phyloP scores from a whole-genome alignment of 2,113 vertebrate species.

The Camelus bactrianus region DNA sequence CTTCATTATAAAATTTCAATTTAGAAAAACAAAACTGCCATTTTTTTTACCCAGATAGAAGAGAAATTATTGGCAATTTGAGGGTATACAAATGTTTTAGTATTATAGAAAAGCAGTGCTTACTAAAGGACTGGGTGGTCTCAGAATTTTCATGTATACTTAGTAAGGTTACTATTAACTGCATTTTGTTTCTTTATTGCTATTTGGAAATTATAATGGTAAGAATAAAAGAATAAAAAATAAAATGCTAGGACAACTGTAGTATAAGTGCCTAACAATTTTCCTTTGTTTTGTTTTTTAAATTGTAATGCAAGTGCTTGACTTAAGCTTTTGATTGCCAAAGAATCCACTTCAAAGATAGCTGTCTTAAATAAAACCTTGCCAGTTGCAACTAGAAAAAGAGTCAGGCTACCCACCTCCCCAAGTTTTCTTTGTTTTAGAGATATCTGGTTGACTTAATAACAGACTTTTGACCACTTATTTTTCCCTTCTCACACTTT shows the following conservation, averaged over 20 bases:
- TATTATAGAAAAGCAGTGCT: not conserved
- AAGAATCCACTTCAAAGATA: not conserved
- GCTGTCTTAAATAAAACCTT: not conserved
- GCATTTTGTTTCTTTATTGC: not conserved
- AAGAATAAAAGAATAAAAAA: not conserved
- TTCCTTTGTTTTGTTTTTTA: not conserved
- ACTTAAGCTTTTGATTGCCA: not conserved
- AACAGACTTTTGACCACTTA: not conserved
- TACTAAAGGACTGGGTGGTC: not conserved
- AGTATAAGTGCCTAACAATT: not conserved
- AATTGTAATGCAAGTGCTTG: not conserved
- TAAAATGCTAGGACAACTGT: not conserved
- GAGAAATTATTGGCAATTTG: not conserved
- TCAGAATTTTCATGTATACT: not conserved
- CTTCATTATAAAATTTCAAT: conserved; percentile 55
- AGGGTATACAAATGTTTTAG: not conserved
- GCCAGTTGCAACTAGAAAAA: not conserved
- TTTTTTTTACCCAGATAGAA: not conserved
- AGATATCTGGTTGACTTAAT: not conserved
- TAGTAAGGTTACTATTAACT: not conserved
- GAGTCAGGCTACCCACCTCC: not conserved
- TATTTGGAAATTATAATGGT: not conserved
- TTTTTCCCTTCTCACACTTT: not conserved
- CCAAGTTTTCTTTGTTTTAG: not conserved
- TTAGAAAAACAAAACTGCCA: not conserved